Conservation (phyloP, 2,797 vertebrate species). For the Peromyscus aztecus region DNA sequence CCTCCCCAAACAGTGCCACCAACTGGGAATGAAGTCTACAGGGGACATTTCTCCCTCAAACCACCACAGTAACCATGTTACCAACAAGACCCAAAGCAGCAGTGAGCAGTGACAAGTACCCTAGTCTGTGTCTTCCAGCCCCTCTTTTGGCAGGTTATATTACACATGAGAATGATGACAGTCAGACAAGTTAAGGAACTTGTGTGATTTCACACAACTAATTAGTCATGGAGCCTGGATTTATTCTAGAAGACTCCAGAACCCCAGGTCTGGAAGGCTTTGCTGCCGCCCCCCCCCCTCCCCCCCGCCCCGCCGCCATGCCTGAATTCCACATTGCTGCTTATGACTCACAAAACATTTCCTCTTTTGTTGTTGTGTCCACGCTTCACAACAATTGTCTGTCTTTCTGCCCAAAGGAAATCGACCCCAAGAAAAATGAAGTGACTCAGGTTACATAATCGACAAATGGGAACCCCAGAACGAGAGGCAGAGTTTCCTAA, state of each 20-base stretch:
- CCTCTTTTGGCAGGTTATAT: too few species aligned
- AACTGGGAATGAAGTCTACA: not conserved
- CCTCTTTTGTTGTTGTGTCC: not conserved
- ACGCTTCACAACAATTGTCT: not conserved
- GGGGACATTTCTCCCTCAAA: not conserved
- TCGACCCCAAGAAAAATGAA: not conserved
- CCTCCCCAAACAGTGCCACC: not conserved
- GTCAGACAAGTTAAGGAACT: not conserved
- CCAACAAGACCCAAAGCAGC: not conserved
- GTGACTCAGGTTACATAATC: not conserved
- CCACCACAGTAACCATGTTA: not conserved
- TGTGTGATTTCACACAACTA: not conserved
- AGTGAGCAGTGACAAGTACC: rapidly evolving
- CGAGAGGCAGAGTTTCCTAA: not conserved
- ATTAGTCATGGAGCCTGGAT: not conserved
- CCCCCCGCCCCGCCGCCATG: not conserved
- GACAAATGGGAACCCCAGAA: not conserved
- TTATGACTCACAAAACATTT: not conserved
- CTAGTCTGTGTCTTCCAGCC: not conserved
- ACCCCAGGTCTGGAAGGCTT: not conserved
- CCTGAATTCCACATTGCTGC: not conserved
- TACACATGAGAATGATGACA: too few species aligned
- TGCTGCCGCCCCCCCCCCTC: not conserved
- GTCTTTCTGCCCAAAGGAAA: not conserved
- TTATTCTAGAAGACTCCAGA: not conserved